Evolutionary conservation across 2,888 invertebrate genomes (phyloP).

Genomic region (Geophilus truncorum): DNA sequence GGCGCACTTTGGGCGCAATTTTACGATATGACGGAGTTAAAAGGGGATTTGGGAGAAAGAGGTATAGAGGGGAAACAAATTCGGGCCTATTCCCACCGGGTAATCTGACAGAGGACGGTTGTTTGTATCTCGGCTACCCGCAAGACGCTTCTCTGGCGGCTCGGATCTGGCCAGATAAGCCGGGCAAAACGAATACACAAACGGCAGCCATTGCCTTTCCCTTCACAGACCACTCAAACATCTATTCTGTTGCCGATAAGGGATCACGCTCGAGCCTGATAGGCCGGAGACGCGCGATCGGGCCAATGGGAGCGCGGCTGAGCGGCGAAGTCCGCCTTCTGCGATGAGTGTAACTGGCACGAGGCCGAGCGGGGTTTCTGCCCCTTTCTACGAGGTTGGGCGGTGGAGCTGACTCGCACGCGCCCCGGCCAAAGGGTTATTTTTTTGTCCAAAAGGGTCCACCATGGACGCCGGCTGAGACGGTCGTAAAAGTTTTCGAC

Average conservation of each 20-base stretch:
- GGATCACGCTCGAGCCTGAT: neutral
- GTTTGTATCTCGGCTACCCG: constrained; percentile 8
- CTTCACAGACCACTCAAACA: neutral
- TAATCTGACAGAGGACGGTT: neutral
- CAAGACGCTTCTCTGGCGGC: neutral
- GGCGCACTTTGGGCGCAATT: neutral
- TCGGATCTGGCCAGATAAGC: neutral
- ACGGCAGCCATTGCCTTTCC: constrained; percentile 3
- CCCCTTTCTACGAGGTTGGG: neutral
- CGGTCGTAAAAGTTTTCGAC: constrained; percentile 20
- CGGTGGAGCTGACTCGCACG: neutral
- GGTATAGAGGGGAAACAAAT: neutral
- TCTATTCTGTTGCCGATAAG: neutral
- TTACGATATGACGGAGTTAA: neutral
- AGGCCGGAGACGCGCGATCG: neutral
- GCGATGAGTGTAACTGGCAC: neutral
- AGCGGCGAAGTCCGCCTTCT: neutral
- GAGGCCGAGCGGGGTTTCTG: constrained; percentile 25
- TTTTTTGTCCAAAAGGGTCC: neutral
- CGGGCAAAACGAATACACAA: neutral
- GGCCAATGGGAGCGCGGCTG: neutral
- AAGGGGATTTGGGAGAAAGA: neutral
- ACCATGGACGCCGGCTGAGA: constrained; percentile 18
- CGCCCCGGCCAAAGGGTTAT: constrained; percentile 20
- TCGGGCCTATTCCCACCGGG: neutral